Conservation (phyloP, 1,140 invertebrate species). For the Aradophagus sp. region DNA sequence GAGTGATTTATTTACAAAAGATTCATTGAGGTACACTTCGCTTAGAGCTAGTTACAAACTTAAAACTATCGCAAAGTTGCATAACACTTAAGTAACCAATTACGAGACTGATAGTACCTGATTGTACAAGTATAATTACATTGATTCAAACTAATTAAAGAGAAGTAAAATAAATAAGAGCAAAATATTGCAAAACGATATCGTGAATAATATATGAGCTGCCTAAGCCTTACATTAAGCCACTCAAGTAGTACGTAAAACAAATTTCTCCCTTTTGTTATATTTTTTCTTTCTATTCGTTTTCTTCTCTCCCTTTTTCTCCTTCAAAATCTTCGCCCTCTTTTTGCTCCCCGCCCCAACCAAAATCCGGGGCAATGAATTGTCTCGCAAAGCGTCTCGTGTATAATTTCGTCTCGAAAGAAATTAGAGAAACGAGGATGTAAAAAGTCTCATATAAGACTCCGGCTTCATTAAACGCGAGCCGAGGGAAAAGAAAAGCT, state of each 20-base stretch:
- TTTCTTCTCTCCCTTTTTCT: no score
- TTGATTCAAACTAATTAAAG: no score
- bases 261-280: no score
- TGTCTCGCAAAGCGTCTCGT: conserved; percentile 10
- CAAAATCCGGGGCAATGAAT: background rate
- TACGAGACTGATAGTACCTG: no score
- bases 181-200: no score
- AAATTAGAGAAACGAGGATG: conserved; percentile 35
- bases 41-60: conserved; percentile 2
- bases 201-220: no score
- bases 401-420: conserved; percentile 20
- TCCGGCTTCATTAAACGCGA: conserved; percentile 28
- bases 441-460: conserved; percentile 27
- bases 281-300: no score
- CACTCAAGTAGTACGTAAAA: no score
- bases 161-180: no score
- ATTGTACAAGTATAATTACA: no score
- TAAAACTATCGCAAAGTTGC: conserved; percentile 8
- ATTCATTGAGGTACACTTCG: conserved; percentile 8
- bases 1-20: conserved; percentile 34
- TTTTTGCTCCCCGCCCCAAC: background rate
- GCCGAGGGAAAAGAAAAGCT: conserved; percentile 18
- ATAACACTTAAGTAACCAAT: background rate
- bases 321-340: no score
- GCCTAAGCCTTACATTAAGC: no score